Base-by-base conservation (phyloP, 2,797 vertebrate species). In the Sciurus carolinensis region DNA sequence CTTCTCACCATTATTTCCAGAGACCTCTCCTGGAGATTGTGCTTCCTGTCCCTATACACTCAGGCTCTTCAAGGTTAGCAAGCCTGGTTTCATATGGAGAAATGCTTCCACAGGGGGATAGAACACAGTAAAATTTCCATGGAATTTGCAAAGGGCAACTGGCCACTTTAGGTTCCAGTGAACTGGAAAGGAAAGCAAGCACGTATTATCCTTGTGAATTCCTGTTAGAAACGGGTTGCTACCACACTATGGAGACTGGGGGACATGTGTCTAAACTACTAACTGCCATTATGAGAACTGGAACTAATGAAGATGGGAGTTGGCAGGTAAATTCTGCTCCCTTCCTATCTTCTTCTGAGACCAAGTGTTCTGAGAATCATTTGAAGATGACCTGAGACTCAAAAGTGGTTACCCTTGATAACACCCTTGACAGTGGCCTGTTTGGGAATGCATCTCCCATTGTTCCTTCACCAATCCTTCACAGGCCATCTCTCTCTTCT, bases 331-430 rank as follows among this genome's bases (percentile, higher is more conserved):
- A 64, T 13, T 18, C 11, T 13, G 66, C 30, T 47, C 17, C 39
- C 8, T 39, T 50, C 59, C 10, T 71, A 4, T 69, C 28, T 33
- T 12, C 81, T 52, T 57, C 47, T 64, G 57, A 59, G 66, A 52
- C 44, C 84, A 1, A 1, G 22, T 15, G 12, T 39, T 18, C 66
- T 64, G 7, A 50, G 50, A 42, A 28, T 17, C 50, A 26, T 33
- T 33, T 50, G n/a, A 87, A 20, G 57, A 13, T 42, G 24, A 6
- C 71, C 28, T 12, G 77, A 42, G 26, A 73, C 39, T 36, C 36
- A 87, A 22, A 0, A 2, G 5, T 26, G 14, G 0, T 17, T 14
- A 1, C 22, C 4, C 17, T 30, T 6, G 47, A 57, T 2, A 9
- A 11, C 9, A 15, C 22, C 57, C 22, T 59, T 62, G 59, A 36